Evolutionary conservation across 2,888 invertebrate species (phyloP), one percentile per base, ranked within the genome.

Genomic region (Leucoma salicis): DNA sequence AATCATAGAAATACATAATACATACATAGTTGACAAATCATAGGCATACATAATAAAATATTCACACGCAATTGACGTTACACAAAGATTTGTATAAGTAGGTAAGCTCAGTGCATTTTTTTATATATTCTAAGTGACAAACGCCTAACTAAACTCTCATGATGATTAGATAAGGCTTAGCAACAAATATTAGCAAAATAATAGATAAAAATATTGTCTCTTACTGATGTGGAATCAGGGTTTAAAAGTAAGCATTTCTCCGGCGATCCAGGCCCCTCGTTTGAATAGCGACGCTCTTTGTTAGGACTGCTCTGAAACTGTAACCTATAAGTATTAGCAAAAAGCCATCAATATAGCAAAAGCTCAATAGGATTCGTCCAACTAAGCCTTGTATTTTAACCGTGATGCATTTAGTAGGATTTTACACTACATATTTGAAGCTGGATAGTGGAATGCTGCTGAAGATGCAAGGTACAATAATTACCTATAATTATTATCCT

Each of bases 221-320:
- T 90, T 89, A 90, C 90, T 78, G 90, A 86, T 66, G 90, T 80
- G 42, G 81, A 80, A 49, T 90, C 90, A 57, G 90, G 90, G 70
- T 90, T 85, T 70, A 90, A 82, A 70, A 90, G 88, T 78, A 90
- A 83, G 72, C 88, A 78, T 75, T 88, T 90, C 78, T 90, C 90
- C 64, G 90, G 90, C 63, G 88, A 73, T 66, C 71, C 83, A 46
- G 76, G 75, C 50, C 75, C 89, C 57, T 88, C 88, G 57, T 71
- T 79, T 48, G 89, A 90, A 66, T 85, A 89, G 66, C 86, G 84
- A 46, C 84, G 83, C 55, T 88, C 87, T 73, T 82, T 82, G 69
- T 69, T 70, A 70, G 89, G 89, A 65, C 88, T 88, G 76, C 67
- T 80, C 89, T 89, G 89, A 86, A 89, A 89, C 81, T 87, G 73